A percentile compares a stretch with the other conserved stretches of the same genome.
Conservation (phyloP, 2,888 invertebrate species). For the Hydroisotoma schaefferi region DNA sequence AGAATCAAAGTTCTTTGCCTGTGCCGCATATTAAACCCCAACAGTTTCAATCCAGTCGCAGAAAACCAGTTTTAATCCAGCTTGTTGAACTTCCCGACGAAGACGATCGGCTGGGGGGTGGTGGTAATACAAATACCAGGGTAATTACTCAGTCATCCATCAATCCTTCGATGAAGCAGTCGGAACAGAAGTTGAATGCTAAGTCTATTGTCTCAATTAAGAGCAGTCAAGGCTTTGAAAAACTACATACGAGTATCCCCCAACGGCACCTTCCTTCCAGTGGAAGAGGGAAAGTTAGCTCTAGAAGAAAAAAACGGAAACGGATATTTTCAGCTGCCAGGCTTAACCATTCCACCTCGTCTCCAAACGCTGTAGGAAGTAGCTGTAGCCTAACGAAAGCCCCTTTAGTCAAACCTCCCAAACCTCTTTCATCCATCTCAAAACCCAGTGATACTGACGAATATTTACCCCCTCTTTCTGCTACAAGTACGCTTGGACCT, state of each 20-base stretch:
- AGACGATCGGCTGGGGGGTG: not conserved
- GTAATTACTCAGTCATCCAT: not conserved
- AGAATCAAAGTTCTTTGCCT: slow-evolving; percentile 12
- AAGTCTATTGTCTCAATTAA: slow-evolving; percentile 1
- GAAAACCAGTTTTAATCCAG: slow-evolving; percentile 25
- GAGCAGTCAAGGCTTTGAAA: not conserved
- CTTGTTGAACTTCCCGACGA: slow-evolving; percentile 24
- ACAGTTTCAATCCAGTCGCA: slow-evolving; percentile 13
- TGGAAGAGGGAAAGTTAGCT: slow-evolving; percentile 30
- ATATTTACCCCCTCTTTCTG: not conserved
- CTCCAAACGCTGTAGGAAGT: slow-evolving; percentile 4
- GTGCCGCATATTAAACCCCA: slow-evolving; percentile 1
- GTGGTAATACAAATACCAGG: not conserved
- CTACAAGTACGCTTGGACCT: slow-evolving; percentile 18
- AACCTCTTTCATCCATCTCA: slow-evolving; percentile 9
- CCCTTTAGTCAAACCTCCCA: slow-evolving; percentile 27
- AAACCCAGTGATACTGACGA: slow-evolving; percentile 8
- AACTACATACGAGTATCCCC: slow-evolving; percentile 1
- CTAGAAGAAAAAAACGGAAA: slow-evolving; percentile 38
- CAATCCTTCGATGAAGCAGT: not conserved
- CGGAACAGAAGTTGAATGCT: not conserved
- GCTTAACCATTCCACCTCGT: slow-evolving; percentile 15
- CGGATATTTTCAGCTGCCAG: slow-evolving; percentile 27
- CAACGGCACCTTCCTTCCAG: not conserved
- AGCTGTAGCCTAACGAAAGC: slow-evolving; percentile 21